These are phyloP conservation scores for Psilopogon haemacephalus DNA, from an alignment of 2,113 vertebrate species.

Conservation along the genomic window DNA sequence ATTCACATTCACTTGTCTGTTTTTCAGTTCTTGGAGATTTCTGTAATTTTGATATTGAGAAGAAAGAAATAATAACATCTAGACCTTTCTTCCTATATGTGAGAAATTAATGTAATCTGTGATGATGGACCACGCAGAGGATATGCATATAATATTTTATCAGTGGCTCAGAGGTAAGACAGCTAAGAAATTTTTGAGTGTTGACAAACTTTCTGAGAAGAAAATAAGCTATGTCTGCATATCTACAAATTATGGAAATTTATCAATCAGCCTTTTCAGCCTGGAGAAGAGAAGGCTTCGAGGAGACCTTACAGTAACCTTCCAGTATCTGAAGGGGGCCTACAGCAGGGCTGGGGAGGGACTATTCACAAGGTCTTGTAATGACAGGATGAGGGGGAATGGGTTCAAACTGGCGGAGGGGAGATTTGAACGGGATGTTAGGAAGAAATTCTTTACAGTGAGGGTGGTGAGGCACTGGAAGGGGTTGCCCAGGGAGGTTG, in stretches of 20 bases:
- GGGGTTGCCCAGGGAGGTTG: no score
- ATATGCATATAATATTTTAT: not conserved
- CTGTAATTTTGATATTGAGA: not conserved
- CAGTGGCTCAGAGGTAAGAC: not conserved
- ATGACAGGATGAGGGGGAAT: no score
- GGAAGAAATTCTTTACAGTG: no score
- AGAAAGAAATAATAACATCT: not conserved
- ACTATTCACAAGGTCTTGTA: no score
- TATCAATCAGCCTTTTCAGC: not conserved
- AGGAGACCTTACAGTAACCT: no score
- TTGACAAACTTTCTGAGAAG: not conserved
- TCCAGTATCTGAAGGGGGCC: no score
- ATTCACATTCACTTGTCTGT: not conserved
- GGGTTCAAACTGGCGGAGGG: no score
- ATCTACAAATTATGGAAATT: not conserved
- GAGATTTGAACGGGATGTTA: no score
- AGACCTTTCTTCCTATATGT: not conserved
- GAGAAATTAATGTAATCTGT: not conserved
- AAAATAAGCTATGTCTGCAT: not conserved
- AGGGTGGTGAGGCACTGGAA: no score
- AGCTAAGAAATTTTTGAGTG: not conserved
- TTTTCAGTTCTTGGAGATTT: not conserved
- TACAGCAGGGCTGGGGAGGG: no score
- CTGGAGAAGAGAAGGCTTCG: no score
- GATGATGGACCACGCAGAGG: not conserved